Evolutionary conservation across 1,140 invertebrate species (phyloP).

Genomic region (Brachionus calyciflorus): DNA sequence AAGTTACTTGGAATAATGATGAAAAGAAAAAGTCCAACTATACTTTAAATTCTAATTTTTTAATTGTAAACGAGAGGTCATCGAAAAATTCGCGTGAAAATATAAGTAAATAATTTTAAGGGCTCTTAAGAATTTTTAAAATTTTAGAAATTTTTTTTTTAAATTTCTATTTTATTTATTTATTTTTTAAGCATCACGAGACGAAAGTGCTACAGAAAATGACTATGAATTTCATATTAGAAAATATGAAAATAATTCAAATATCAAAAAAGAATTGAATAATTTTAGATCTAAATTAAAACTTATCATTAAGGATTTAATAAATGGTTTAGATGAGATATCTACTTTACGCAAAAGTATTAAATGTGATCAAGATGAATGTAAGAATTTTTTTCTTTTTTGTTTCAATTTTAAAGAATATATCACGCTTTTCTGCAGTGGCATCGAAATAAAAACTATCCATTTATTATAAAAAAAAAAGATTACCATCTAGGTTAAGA

Average conservation of each 20-base stretch:
- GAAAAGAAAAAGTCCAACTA: background rate
- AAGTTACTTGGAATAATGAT: constrained; percentile 15
- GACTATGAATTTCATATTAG: background rate
- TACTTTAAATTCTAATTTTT: background rate
- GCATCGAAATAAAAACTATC: too few relatives aligned
- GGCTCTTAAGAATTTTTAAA: too few relatives aligned
- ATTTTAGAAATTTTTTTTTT: too few relatives aligned
- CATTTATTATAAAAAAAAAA: too few relatives aligned
- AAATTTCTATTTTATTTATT: background rate
- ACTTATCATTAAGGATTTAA: background rate
- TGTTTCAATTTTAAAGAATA: background rate
- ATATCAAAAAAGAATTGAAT: background rate
- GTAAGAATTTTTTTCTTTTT: background rate
- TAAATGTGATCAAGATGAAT: background rate
- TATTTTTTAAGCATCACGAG: background rate
- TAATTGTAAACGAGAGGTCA: background rate
- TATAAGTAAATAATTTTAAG: too few relatives aligned
- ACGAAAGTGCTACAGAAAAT: background rate
- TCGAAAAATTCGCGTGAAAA: too few relatives aligned
- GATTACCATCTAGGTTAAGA: too few relatives aligned
- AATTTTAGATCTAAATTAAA: background rate
- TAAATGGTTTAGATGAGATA: background rate
- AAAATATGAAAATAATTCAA: background rate
- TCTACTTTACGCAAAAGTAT: background rate
- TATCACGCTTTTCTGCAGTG: too few relatives aligned